Percentiles rank a stretch among this genome's conserved stretches.
These are phyloP conservation scores for Platysteira castanea DNA, from an alignment of 2,113 vertebrate species.

Conservation along the genomic window DNA sequence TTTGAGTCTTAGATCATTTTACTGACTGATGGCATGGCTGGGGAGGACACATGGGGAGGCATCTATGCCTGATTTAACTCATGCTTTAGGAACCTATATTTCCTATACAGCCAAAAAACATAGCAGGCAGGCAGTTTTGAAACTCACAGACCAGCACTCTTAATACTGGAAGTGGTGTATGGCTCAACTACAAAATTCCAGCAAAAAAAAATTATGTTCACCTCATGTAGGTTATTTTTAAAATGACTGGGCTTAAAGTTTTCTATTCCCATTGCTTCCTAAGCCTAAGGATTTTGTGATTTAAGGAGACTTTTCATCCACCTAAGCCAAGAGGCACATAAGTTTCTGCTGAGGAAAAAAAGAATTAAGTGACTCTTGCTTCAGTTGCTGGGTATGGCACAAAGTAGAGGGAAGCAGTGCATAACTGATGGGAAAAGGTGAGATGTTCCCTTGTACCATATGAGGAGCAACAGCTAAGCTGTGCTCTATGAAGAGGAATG, in stretches of 20 bases:
- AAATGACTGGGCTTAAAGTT: background rate
- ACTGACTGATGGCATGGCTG: background rate
- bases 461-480: slow-evolving; percentile 10
- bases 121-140: background rate
- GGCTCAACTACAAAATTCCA: background rate
- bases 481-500: background rate
- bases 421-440: slow-evolving; percentile 15
- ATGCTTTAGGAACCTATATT: background rate
- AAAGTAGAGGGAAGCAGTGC: slow-evolving; percentile 1
- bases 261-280: background rate
- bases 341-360: background rate
- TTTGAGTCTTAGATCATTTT: background rate
- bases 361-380: background rate
- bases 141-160: background rate
- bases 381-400: background rate
- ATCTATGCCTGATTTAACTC: background rate
- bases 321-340: background rate
- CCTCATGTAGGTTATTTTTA: background rate
- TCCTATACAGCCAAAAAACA: background rate
- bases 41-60: background rate
- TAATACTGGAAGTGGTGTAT: background rate
- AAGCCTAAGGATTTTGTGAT: background rate
- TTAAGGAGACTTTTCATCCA: background rate
- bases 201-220: background rate
- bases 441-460: background rate